Percentiles rank a stretch among this genome's conserved stretches.
Evolutionary conservation across 2,888 invertebrate genomes (phyloP).

Genomic region (Sphinx pinastri): DNA sequence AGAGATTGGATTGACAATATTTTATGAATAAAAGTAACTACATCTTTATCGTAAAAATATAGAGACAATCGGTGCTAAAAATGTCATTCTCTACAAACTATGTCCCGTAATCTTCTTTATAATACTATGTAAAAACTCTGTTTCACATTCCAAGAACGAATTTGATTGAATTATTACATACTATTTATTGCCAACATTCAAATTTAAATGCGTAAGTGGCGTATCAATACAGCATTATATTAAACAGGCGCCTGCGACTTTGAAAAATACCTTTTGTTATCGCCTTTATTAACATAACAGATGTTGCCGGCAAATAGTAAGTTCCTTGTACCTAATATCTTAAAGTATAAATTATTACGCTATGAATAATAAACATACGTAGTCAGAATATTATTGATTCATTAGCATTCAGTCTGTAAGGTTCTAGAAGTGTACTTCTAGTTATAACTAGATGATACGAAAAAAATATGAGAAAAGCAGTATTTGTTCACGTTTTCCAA

Average conservation of each 20-base stretch:
- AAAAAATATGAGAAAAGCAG: too few species aligned
- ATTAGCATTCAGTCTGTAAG: too few species aligned
- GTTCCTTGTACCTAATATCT: not conserved
- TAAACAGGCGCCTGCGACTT: not conserved
- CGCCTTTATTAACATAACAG: constrained; percentile 3
- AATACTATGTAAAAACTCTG: not conserved
- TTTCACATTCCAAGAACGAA: not conserved
- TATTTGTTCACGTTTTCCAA: too few species aligned
- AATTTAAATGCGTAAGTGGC: not conserved
- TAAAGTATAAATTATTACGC: not conserved
- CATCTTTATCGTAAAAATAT: too few species aligned
- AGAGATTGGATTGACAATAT: too few species aligned
- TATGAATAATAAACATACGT: too few species aligned
- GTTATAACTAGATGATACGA: too few species aligned
- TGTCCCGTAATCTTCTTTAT: too few species aligned
- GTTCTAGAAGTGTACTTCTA: too few species aligned
- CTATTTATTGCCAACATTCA: not conserved
- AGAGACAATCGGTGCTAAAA: too few species aligned
- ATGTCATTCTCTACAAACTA: too few species aligned
- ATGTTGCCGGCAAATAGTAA: constrained; percentile 9
- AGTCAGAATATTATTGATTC: not conserved
- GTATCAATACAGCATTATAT: not conserved
- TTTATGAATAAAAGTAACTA: too few species aligned
- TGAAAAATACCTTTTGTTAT: constrained; percentile 17
- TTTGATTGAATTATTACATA: constrained; percentile 1